phyloP scores from a whole-genome alignment of 2,888 invertebrate species.

The Thymelicus sylvestris region DNA sequence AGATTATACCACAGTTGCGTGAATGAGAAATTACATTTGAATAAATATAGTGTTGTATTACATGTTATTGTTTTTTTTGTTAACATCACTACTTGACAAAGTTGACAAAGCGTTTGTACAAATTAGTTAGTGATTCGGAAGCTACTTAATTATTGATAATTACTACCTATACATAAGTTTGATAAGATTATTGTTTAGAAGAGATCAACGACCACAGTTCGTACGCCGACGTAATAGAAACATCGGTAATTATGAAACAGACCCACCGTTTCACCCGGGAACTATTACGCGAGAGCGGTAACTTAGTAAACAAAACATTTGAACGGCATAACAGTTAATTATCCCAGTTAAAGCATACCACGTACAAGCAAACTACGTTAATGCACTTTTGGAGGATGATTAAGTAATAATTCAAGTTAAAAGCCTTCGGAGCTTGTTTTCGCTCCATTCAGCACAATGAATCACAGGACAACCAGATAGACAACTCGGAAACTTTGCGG shows the following conservation, averaged over 20 bases:
- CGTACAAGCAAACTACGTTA: slow-evolving; percentile 40
- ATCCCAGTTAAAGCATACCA: slow-evolving; percentile 43
- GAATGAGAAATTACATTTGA: too few relatives aligned
- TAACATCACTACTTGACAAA: background rate
- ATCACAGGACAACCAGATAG: slow-evolving; percentile 64
- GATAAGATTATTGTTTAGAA: slow-evolving; percentile 20
- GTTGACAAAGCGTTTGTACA: background rate
- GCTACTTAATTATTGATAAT: background rate
- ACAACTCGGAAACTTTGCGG: slow-evolving; percentile 56
- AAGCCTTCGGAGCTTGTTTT: slow-evolving; percentile 58
- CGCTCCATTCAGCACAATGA: slow-evolving; percentile 75
- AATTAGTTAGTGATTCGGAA: background rate
- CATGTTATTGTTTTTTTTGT: slow-evolving; percentile 7
- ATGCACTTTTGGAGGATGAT: slow-evolving; percentile 17
- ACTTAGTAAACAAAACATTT: slow-evolving; percentile 78
- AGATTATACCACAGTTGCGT: too few relatives aligned
- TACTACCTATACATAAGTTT: slow-evolving; percentile 4
- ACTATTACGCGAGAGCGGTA: slow-evolving; percentile 49
- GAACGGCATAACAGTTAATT: slow-evolving; percentile 56
- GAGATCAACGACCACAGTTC: slow-evolving; percentile 24
- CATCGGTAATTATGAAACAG: slow-evolving; percentile 27
- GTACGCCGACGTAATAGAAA: slow-evolving; percentile 12
- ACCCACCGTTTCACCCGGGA: slow-evolving; percentile 20
- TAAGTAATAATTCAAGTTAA: slow-evolving; percentile 34
- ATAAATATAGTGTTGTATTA: too few relatives aligned